Percentiles rank a stretch among this genome's conserved stretches.
Conservation (phyloP, 2,888 invertebrate genomes). For the Lithosia quadra region DNA sequence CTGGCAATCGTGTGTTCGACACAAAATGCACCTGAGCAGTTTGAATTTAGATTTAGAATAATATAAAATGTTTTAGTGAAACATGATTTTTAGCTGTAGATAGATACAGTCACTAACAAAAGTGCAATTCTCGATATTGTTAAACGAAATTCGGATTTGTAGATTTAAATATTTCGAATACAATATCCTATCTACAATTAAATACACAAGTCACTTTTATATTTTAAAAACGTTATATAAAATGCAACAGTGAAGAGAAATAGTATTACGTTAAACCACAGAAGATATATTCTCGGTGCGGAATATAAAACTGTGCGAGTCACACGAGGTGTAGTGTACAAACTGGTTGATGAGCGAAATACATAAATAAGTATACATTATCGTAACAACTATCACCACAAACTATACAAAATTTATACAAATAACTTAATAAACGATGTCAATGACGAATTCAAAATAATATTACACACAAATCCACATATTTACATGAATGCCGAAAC, state of each 20-base stretch:
- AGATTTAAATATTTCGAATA: not conserved
- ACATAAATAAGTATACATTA: constrained; percentile 63
- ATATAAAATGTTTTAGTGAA: constrained; percentile 34
- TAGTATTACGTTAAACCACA: constrained; percentile 56
- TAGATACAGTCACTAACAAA: not conserved
- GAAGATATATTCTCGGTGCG: constrained; percentile 58
- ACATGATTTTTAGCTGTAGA: constrained; percentile 19
- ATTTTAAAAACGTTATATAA: constrained; percentile 47
- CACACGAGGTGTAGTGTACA: constrained; percentile 51
- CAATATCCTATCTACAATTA: constrained; percentile 9
- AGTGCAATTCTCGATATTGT: not conserved
- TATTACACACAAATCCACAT: constrained; percentile 79
- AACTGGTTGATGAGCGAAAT: constrained; percentile 64
- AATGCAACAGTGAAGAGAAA: constrained; percentile 49
- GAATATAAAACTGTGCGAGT: constrained; percentile 63
- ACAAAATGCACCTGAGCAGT: constrained; percentile 67
- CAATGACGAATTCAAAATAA: constrained; percentile 69
- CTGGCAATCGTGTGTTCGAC: constrained; percentile 68
- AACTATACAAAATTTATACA: constrained; percentile 70
- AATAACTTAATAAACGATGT: constrained; percentile 74
- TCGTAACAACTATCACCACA: constrained; percentile 32
- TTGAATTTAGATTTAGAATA: constrained; percentile 45
- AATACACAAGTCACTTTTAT: constrained; percentile 29
- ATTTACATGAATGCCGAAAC: constrained; percentile 76
- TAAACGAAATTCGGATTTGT: not conserved